Conservation (phyloP, 2,113 vertebrate species). For the Lucifuga dentata region DNA sequence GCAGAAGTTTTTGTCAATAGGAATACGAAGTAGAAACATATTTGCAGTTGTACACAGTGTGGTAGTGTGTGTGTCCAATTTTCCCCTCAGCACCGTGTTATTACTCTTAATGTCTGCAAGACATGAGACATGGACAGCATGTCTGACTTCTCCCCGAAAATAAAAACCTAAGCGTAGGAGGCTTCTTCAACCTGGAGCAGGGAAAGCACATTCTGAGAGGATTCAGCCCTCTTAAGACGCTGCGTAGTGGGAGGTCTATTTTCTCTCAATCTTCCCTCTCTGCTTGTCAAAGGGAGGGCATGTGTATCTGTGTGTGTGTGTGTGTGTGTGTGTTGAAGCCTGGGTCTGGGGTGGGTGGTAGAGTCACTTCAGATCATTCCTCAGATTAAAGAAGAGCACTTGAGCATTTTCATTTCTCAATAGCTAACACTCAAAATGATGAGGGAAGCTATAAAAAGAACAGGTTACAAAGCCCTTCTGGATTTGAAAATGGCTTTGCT, state of each 20-base stretch:
- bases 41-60: no score
- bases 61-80: not conserved
- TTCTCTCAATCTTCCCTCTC: slow-evolving; percentile 64
- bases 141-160: slow-evolving; percentile 22
- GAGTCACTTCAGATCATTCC: slow-evolving; percentile 57
- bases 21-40: no score
- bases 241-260: slow-evolving; percentile 65
- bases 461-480: not conserved
- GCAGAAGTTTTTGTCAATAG: no score
- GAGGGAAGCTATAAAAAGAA: not conserved
- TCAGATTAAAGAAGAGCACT: slow-evolving; percentile 41
- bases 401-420: slow-evolving; percentile 31
- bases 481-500: not conserved
- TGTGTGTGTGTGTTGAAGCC: slow-evolving; percentile 47
- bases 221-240: slow-evolving; percentile 63
- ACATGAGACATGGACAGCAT: slow-evolving; percentile 5
- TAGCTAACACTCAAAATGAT: slow-evolving; percentile 10
- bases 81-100: not conserved
- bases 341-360: slow-evolving; percentile 47
- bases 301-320: slow-evolving; percentile 18
- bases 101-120: slow-evolving; percentile 14
- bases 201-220: slow-evolving; percentile 58
- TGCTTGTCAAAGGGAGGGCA: slow-evolving; percentile 26
- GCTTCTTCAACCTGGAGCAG: slow-evolving; percentile 50
- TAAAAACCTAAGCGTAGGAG: slow-evolving; percentile 34